Evolutionary conservation across 1,140 invertebrate species (phyloP).

Genomic region (Cotesia vestalis): DNA sequence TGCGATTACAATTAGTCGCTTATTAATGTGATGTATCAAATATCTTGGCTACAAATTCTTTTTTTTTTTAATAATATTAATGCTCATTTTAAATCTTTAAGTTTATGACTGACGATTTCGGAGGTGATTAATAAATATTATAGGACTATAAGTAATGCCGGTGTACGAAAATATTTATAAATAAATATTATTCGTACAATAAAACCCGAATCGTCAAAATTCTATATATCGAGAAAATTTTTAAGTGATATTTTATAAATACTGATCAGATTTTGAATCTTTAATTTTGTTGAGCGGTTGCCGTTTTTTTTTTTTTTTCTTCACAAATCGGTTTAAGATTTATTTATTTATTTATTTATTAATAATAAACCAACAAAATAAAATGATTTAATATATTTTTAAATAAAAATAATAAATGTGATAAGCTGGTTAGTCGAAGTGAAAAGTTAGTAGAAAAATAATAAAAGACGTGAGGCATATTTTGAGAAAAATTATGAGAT

Average conservation of each 20-base stretch:
- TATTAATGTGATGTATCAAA: slow-evolving; percentile 55
- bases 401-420: not conserved
- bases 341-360: not conserved
- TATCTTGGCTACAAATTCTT: slow-evolving; percentile 57
- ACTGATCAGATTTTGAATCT: not conserved
- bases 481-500: slow-evolving; percentile 52
- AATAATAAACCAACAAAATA: not conserved
- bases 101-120: too few species aligned
- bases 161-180: too few species aligned
- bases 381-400: not conserved
- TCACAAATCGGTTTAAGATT: not conserved
- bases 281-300: slow-evolving; percentile 13
- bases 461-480: not conserved
- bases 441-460: slow-evolving; percentile 11
- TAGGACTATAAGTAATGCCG: too few species aligned
- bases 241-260: not conserved
- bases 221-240: too few species aligned
- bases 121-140: too few species aligned
- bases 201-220: not conserved
- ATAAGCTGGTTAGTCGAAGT: not conserved
- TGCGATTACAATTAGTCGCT: slow-evolving; percentile 43
- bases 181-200: not conserved
- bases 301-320: not conserved
- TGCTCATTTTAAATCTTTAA: not conserved
- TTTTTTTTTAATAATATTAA: slow-evolving; percentile 30